phyloP scores from a whole-genome alignment of 2,888 invertebrate genomes.

The Seira sanloemensis region DNA sequence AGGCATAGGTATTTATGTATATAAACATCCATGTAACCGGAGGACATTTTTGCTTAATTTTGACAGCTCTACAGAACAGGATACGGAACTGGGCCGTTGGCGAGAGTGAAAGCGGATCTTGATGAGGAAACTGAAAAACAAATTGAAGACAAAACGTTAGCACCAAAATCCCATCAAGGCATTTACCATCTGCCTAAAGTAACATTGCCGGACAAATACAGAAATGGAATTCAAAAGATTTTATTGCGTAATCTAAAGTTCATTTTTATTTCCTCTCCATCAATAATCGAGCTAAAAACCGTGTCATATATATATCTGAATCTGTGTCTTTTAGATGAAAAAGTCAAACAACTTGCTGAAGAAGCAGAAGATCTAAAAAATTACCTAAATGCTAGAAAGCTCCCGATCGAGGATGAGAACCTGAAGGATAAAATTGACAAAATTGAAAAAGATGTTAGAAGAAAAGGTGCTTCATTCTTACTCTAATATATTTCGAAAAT shows the following conservation, averaged over 20 bases:
- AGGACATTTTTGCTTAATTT: neutral
- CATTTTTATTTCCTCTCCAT: neutral
- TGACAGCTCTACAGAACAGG: constrained; percentile 42
- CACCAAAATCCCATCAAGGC: constrained; percentile 86
- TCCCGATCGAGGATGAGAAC: constrained; percentile 81
- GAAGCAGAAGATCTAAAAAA: constrained; percentile 79
- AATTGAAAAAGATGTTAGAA: constrained; percentile 75
- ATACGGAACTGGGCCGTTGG: constrained; percentile 53
- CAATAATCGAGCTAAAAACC: too few species aligned
- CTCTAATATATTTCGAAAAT: constrained; percentile 71
- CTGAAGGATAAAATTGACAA: constrained; percentile 76
- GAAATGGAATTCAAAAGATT: constrained; percentile 79
- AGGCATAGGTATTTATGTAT: too few species aligned
- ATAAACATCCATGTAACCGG: neutral
- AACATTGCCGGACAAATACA: constrained; percentile 80
- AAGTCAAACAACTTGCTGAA: constrained; percentile 78
- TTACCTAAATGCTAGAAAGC: constrained; percentile 81
- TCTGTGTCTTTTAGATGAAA: constrained; percentile 77
- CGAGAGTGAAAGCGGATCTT: constrained; percentile 51
- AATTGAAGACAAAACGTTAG: constrained; percentile 78
- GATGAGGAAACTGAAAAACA: constrained; percentile 63
- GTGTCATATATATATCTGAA: neutral
- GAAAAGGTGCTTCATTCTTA: constrained; percentile 71
- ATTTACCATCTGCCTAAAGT: constrained; percentile 79
- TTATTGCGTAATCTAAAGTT: constrained; percentile 76